Conservation (phyloP, 2,888 invertebrate genomes). For the Brachylomia viminalis region DNA sequence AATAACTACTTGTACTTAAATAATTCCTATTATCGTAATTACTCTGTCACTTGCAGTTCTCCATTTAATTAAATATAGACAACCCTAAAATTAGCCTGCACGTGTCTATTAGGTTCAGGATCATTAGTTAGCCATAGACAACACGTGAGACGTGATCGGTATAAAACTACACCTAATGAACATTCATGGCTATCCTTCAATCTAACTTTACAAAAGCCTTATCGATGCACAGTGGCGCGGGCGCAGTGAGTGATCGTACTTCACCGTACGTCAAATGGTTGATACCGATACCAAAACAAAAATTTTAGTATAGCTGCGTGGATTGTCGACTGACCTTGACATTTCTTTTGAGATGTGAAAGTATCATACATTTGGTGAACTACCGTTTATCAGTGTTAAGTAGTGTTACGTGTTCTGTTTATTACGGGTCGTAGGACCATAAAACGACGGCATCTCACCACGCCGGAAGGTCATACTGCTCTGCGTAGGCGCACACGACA, state of each 20-base stretch:
- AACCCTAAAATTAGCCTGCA: slow-evolving; percentile 20
- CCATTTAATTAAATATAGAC: neutral
- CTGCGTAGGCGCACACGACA: slow-evolving; percentile 59
- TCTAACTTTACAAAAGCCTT: slow-evolving; percentile 37
- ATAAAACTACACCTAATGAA: slow-evolving; percentile 32
- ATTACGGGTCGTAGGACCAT: slow-evolving; percentile 65
- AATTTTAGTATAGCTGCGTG: slow-evolving; percentile 21
- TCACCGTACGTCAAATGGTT: slow-evolving; percentile 2
- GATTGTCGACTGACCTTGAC: slow-evolving; percentile 65
- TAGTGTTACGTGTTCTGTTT: slow-evolving; percentile 74
- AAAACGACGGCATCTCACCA: slow-evolving; percentile 66
- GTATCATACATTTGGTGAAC: slow-evolving; percentile 69
- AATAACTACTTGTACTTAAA: neutral
- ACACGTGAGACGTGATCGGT: slow-evolving; percentile 20
- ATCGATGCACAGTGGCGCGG: slow-evolving; percentile 7
- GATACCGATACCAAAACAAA: slow-evolving; percentile 29
- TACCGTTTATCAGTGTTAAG: slow-evolving; percentile 73
- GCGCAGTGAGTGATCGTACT: slow-evolving; percentile 5
- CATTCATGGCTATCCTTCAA: slow-evolving; percentile 40
- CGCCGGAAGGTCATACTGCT: slow-evolving; percentile 46
- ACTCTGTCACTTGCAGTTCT: neutral
- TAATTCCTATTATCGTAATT: slow-evolving; percentile 8
- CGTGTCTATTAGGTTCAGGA: slow-evolving; percentile 37
- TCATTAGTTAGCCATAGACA: slow-evolving; percentile 24
- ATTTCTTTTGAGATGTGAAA: slow-evolving; percentile 70